Evolutionary conservation across 2,888 invertebrate genomes (phyloP).

Genomic region (Leucozona laternaria): DNA sequence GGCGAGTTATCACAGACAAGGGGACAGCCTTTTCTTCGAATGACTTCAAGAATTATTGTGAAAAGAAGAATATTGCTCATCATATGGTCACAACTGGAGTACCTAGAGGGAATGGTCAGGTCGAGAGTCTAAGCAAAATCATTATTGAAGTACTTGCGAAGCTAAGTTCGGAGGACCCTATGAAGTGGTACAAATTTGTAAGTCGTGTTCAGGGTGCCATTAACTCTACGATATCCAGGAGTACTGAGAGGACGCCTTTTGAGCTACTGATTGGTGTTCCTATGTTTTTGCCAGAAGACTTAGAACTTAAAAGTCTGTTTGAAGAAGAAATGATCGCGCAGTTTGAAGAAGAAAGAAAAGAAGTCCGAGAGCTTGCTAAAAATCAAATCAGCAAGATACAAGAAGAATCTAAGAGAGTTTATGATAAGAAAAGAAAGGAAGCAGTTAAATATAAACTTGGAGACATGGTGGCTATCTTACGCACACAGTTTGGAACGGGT

Average conservation of each 20-base stretch:
- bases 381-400: conserved; percentile 70
- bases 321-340: conserved; percentile 40
- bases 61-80: not conserved
- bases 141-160: conserved; percentile 38
- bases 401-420: conserved; percentile 32
- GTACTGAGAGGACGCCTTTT: conserved; percentile 57
- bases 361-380: conserved; percentile 51
- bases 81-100: conserved; percentile 1
- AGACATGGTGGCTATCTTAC: not conserved
- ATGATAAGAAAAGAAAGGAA: not conserved
- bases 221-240: conserved; percentile 39
- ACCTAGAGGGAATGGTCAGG: conserved; percentile 54
- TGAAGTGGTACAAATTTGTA: too few species aligned
- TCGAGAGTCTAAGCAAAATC: conserved; percentile 48
- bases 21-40: not conserved
- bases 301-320: conserved; percentile 44
- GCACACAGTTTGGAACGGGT: too few species aligned
- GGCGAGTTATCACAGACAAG: conserved; percentile 8
- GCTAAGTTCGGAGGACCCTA: conserved; percentile 61
- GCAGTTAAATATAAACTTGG: not conserved
- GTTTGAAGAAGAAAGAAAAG: conserved; percentile 40
- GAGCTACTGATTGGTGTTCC: conserved; percentile 34
- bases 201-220: too few species aligned
- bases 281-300: conserved; percentile 60
- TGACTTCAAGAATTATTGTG: too few species aligned